phyloP scores from a whole-genome alignment of 2,113 vertebrate genomes.

The Xenopus borealis region DNA sequence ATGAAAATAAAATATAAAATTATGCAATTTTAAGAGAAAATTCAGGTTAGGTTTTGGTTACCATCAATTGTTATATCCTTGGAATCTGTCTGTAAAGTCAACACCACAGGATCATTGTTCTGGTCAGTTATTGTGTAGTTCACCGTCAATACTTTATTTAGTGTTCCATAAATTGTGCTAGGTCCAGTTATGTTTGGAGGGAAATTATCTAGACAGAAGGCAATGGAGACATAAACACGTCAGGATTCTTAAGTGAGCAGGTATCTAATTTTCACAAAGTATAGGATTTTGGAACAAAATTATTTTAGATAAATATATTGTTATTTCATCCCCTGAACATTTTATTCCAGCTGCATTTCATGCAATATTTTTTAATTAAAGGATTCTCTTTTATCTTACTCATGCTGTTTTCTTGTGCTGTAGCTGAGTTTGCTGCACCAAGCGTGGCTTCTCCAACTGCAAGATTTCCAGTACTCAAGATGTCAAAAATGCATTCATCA shows the following conservation, averaged over 20 bases:
- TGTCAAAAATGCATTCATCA: constrained; percentile 48
- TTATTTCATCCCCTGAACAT: too few species aligned
- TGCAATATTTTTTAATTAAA: too few species aligned
- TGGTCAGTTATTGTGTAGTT: constrained; percentile 26
- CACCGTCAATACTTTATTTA: constrained; percentile 9
- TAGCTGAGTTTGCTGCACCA: neutral
- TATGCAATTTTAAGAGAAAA: too few species aligned
- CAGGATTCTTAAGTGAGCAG: too few species aligned
- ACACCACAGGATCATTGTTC: constrained; percentile 34
- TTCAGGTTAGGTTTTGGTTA: neutral
- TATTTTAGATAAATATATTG: too few species aligned
- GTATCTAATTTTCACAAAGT: too few species aligned
- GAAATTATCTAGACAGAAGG: constrained; percentile 40
- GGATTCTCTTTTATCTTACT: constrained; percentile 26
- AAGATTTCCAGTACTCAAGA: constrained; percentile 39
- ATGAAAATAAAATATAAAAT: too few species aligned
- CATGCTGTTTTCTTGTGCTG: constrained; percentile 35
- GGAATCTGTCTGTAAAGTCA: constrained; percentile 41
- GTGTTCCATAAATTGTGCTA: constrained; percentile 4
- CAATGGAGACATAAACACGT: too few species aligned
- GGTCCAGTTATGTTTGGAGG: constrained; percentile 45
- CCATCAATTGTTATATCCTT: constrained; percentile 45
- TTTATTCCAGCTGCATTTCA: too few species aligned
- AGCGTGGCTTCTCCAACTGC: constrained; percentile 35
- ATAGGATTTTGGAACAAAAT: too few species aligned